Conservation (phyloP, 2,888 invertebrate genomes). For the Eucera pruinosa region DNA sequence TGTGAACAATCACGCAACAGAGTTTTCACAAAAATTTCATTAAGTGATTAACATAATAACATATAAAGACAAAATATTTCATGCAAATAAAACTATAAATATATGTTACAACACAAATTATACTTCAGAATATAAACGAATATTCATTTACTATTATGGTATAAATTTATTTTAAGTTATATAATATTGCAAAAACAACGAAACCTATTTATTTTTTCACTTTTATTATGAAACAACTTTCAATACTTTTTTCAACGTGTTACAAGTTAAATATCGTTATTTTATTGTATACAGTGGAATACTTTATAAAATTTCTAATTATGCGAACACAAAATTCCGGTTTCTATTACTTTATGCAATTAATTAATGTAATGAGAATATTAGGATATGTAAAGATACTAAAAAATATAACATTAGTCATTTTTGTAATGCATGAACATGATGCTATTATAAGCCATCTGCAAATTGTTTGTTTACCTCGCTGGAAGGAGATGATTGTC, state of each 20-base stretch:
- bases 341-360: constrained; percentile 13
- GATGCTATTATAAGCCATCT: constrained; percentile 75
- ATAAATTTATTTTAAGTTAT: not conserved
- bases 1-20: constrained; percentile 22
- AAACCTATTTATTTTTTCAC: not conserved
- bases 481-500: constrained; percentile 99
- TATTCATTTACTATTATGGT: not conserved
- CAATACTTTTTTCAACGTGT: not conserved
- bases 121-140: constrained; percentile 12
- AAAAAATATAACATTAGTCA: constrained; percentile 50
- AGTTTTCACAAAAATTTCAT: constrained; percentile 20
- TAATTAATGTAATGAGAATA: constrained; percentile 39
- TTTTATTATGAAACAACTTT: not conserved
- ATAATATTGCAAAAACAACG: not conserved
- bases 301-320: constrained; percentile 19
- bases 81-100: constrained; percentile 45
- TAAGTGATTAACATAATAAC: constrained; percentile 26
- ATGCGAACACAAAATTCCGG: constrained; percentile 12
- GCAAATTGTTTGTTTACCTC: constrained; percentile 90
- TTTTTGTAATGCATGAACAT: constrained; percentile 72
- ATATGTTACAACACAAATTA: constrained; percentile 35
- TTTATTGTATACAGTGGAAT: not conserved
- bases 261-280: not conserved
- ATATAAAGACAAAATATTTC: constrained; percentile 29
- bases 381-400: constrained; percentile 55